These are phyloP conservation scores for Andrena minutula DNA, from an alignment of 2,888 invertebrate genomes.

Conservation along the genomic window DNA sequence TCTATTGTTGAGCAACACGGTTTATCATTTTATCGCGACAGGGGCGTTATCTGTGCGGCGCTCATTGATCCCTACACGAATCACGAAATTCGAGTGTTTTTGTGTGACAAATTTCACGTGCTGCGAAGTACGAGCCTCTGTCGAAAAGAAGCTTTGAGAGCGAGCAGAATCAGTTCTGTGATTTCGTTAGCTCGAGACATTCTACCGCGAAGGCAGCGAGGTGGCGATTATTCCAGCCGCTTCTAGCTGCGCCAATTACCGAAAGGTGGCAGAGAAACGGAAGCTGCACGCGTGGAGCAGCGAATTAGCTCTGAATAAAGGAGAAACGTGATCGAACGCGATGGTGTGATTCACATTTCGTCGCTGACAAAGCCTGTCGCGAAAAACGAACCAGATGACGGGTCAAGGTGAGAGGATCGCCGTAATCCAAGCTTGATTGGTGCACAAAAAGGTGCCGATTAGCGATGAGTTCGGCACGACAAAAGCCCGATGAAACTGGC, in stretches of 20 bases:
- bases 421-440: slow-evolving; percentile 84
- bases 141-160: no score
- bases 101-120: neutral
- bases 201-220: no score
- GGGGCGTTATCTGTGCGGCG: slow-evolving; percentile 1
- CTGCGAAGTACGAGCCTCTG: no score
- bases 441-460: slow-evolving; percentile 83
- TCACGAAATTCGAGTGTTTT: neutral
- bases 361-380: slow-evolving; percentile 21
- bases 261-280: neutral
- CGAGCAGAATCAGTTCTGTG: no score
- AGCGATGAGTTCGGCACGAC: slow-evolving; percentile 76
- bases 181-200: no score
- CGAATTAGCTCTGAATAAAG: neutral
- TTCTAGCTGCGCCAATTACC: neutral
- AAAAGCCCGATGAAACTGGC: slow-evolving; percentile 72
- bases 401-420: slow-evolving; percentile 76
- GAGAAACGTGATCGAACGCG: neutral
- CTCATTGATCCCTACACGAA: slow-evolving; percentile 20
- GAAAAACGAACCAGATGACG: slow-evolving; percentile 47
- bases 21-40: slow-evolving; percentile 23
- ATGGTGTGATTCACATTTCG: slow-evolving; percentile 6
- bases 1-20: neutral
- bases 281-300: neutral
- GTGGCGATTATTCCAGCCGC: no score